A percentile compares a stretch with the other conserved stretches of the same genome.
phyloP scores from a whole-genome alignment of 2,888 invertebrate genomes.

The Muscina levida region DNA sequence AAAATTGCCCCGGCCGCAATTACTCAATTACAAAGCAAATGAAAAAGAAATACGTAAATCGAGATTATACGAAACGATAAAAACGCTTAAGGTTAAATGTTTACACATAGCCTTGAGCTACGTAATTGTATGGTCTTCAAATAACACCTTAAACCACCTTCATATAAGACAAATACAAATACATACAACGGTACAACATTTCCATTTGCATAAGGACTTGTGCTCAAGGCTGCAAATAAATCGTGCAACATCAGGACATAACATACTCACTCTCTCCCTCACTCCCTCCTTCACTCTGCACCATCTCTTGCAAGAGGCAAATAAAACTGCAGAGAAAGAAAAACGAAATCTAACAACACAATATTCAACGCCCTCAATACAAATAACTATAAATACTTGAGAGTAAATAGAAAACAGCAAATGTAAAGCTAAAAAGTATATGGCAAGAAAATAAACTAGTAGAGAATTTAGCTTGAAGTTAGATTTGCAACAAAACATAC shows the following conservation, averaged over 20 bases:
- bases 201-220: not conserved
- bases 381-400: conserved; percentile 28
- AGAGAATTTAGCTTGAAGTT: conserved; percentile 12
- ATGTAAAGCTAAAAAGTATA: not conserved
- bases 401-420: not conserved
- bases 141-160: conserved; percentile 7
- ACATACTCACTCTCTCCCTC: conserved; percentile 29
- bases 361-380: conserved; percentile 12
- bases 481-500: not conserved
- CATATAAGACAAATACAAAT: not conserved
- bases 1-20: conserved; percentile 1
- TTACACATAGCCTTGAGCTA: conserved; percentile 1
- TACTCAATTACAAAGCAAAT: conserved; percentile 12
- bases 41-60: too few species aligned
- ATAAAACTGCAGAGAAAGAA: not conserved
- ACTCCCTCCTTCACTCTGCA: conserved; percentile 33
- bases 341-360: too few species aligned
- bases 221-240: conserved; percentile 24
- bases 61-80: conserved; percentile 9
- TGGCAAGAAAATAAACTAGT: not conserved
- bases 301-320: conserved; percentile 22
- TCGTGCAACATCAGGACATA: conserved; percentile 13
- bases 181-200: conserved; percentile 3
- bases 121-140: not conserved
- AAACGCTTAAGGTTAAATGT: conserved; percentile 23